These are phyloP conservation scores for Trypoxylus dichotomus DNA, from an alignment of 1,140 invertebrate species.

Conservation along the genomic window DNA sequence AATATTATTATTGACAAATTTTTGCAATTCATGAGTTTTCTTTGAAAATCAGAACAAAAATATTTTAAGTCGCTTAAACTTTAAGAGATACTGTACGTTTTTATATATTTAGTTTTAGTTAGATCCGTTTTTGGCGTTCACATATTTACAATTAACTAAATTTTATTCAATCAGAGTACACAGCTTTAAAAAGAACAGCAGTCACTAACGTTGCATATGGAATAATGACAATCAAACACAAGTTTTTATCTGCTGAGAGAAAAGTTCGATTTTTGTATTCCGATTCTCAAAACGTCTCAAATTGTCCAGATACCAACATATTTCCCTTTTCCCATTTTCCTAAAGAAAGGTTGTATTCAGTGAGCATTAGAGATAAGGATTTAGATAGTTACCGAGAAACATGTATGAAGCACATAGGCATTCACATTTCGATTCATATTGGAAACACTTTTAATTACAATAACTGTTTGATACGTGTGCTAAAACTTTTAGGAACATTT, in stretches of 20 bases:
- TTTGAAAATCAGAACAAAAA: too few relatives aligned
- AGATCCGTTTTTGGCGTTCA: not conserved
- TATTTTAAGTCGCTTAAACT: too few relatives aligned
- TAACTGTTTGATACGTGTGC: too few relatives aligned
- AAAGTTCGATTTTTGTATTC: constrained; percentile 28
- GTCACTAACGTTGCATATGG: not conserved
- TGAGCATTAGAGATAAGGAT: too few relatives aligned
- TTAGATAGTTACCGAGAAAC: too few relatives aligned
- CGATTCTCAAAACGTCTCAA: not conserved
- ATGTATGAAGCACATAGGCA: too few relatives aligned
- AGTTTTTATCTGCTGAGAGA: not conserved
- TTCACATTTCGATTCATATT: too few relatives aligned
- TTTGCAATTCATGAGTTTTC: too few relatives aligned
- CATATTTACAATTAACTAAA: not conserved
- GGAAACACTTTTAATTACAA: too few relatives aligned
- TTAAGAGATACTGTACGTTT: too few relatives aligned
- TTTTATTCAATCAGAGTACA: constrained; percentile 24
- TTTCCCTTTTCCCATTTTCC: not conserved
- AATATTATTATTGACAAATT: too few relatives aligned
- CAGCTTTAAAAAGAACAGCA: constrained; percentile 27
- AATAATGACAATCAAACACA: constrained; percentile 16
- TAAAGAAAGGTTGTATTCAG: too few relatives aligned
- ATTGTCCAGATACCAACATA: constrained; percentile 14
- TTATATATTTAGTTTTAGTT: not conserved
- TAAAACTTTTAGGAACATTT: not conserved